These are phyloP conservation scores for Ptyas mucosa DNA, from an alignment of 2,113 vertebrate species.

Conservation along the genomic window DNA sequence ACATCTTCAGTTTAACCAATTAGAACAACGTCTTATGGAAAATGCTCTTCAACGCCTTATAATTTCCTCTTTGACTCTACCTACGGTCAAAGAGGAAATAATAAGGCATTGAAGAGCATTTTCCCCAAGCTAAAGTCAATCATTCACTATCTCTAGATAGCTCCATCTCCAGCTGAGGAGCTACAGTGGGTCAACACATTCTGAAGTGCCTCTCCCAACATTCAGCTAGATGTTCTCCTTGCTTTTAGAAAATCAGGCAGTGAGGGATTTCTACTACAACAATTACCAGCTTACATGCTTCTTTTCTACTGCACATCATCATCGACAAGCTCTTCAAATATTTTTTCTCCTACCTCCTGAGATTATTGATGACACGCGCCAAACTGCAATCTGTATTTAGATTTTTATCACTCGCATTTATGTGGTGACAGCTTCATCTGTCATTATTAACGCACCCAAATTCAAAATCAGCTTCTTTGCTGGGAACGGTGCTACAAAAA, in stretches of 20 bases:
- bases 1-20: neutral
- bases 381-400: neutral
- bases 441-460: neutral
- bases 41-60: too few species aligned
- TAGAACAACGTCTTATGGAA: neutral
- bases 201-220: neutral
- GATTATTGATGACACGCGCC: neutral
- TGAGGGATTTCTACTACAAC: neutral
- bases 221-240: neutral
- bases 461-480: neutral
- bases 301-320: neutral
- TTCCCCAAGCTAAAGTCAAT: neutral
- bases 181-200: neutral
- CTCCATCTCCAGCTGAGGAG: neutral
- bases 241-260: neutral
- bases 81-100: neutral
- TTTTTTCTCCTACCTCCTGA: neutral
- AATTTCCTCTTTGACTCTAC: neutral
- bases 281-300: neutral
- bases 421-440: neutral
- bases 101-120: neutral
- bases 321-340: constrained; percentile 1
- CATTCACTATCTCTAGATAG: neutral
- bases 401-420: neutral
- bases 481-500: neutral